phyloP scores from a whole-genome alignment of 2,888 invertebrate genomes.

The Hermaeophaga mercurialis region DNA sequence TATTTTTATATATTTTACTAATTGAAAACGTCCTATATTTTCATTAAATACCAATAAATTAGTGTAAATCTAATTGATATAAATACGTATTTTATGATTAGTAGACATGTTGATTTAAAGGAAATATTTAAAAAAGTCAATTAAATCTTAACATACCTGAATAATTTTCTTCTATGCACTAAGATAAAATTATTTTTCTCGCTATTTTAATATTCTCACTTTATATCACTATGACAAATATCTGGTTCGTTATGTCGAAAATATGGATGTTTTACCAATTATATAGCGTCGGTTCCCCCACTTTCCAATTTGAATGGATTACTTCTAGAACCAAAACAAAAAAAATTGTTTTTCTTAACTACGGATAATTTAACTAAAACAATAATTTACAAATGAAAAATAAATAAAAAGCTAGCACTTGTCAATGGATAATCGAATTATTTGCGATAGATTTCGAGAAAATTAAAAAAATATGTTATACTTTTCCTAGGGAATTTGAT shows the following conservation, averaged over 20 bases:
- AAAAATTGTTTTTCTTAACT: conserved; percentile 12
- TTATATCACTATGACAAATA: background rate
- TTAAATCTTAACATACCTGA: conserved; percentile 1
- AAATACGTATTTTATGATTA: background rate
- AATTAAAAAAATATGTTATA: conserved; percentile 7
- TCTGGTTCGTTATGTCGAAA: background rate
- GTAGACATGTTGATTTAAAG: background rate
- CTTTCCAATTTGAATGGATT: background rate
- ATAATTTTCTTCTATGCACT: background rate
- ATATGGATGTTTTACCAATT: background rate
- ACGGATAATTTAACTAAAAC: conserved; percentile 10
- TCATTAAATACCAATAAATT: no score
- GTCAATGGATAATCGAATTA: background rate
- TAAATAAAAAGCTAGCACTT: conserved; percentile 1
- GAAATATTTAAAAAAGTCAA: background rate
- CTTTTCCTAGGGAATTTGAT: background rate
- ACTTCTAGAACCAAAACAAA: conserved; percentile 7
- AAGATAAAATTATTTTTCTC: background rate
- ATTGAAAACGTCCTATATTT: no score
- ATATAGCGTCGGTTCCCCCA: conserved; percentile 26
- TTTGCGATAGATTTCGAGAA: conserved; percentile 6
- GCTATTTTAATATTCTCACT: background rate
- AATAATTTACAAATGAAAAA: background rate
- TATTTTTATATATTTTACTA: no score
- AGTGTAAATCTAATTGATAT: background rate